phyloP scores from a whole-genome alignment of 2,888 invertebrate genomes.

The Pristionchus arcanus region DNA sequence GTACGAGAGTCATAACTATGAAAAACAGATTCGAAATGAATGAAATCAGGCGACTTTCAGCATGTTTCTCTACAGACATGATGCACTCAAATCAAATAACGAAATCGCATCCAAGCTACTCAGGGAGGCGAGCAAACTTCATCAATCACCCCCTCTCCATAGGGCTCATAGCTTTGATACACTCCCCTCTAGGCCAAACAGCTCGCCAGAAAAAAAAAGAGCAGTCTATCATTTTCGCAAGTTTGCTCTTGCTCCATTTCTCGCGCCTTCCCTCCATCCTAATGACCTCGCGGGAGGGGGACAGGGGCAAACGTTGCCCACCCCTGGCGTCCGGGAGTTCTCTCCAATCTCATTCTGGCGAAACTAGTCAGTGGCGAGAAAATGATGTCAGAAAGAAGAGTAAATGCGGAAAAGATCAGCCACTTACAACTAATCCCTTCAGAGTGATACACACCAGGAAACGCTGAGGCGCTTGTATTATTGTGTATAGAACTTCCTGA shows the following conservation, averaged over 20 bases:
- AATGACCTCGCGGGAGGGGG: conserved; percentile 20
- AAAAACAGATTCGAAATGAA: neutral
- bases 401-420: neutral
- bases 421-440: neutral
- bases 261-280: neutral
- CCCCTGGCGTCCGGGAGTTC: neutral
- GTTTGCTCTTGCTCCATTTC: conserved; percentile 23
- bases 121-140: neutral
- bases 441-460: neutral
- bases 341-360: neutral
- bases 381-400: neutral
- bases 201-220: neutral
- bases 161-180: neutral
- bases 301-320: neutral
- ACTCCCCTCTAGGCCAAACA: conserved; percentile 1
- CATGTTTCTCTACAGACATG: neutral
- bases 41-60: neutral
- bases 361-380: neutral
- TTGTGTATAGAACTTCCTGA: neutral
- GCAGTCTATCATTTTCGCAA: neutral
- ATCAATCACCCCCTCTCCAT: neutral
- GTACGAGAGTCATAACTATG: neutral
- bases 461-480: neutral
- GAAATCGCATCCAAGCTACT: neutral
- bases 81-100: neutral